Percentiles rank a stretch among this genome's conserved stretches.
These are phyloP conservation scores for Dendrocopos noguchii DNA, from an alignment of 2,113 vertebrate genomes.

Conservation along the genomic window DNA sequence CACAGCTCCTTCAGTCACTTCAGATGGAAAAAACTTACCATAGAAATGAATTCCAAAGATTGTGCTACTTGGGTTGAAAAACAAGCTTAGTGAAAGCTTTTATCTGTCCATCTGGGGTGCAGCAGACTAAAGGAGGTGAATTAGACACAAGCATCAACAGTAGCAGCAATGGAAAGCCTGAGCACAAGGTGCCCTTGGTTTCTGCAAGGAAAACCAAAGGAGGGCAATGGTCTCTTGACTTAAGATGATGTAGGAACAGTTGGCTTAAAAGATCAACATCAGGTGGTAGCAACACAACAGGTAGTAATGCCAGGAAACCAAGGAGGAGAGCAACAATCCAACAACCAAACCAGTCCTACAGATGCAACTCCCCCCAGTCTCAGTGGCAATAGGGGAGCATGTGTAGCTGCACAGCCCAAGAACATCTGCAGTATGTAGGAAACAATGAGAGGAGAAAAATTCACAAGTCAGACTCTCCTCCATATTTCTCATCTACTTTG, in stretches of 20 bases:
- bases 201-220: neutral
- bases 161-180: neutral
- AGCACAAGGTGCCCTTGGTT: neutral
- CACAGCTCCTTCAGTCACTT: neutral
- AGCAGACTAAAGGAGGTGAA: neutral
- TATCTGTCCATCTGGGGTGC: neutral
- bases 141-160: rapidly evolving
- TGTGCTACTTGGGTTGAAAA: neutral
- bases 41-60: neutral
- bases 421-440: neutral
- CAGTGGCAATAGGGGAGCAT: neutral
- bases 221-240: neutral
- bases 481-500: neutral
- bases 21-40: neutral
- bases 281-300: neutral
- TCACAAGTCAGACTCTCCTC: neutral
- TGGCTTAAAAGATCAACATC: neutral
- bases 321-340: neutral
- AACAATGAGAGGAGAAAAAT: neutral
- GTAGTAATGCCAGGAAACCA: neutral
- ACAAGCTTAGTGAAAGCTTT: neutral
- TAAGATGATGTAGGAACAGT: neutral
- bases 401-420: neutral
- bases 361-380: neutral
- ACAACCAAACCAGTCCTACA: neutral